Percentiles rank a stretch among this genome's conserved stretches.
These are phyloP conservation scores for Cairina moschata DNA, from an alignment of 2,113 vertebrate genomes.

Conservation along the genomic window DNA sequence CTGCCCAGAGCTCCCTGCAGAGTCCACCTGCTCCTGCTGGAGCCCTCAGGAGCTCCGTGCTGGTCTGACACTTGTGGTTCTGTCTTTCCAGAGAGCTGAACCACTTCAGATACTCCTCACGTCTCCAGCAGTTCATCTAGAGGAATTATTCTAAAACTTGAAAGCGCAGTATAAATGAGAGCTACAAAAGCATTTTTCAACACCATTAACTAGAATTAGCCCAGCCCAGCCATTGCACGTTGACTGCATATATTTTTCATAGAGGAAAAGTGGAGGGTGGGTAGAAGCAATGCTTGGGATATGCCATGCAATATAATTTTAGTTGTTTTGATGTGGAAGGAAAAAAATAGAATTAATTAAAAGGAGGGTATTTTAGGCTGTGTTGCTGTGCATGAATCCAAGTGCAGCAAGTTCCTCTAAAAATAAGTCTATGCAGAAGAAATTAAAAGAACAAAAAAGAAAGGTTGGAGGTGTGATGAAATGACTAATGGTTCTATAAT, in stretches of 20 bases:
- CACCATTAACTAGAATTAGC: not conserved
- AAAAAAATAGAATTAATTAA: slow-evolving; percentile 20
- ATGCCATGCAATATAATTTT: slow-evolving; percentile 22
- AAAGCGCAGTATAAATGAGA: not conserved
- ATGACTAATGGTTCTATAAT: slow-evolving; percentile 56
- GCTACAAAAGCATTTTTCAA: not conserved
- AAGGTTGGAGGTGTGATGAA: slow-evolving; percentile 65
- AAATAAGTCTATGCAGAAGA: slow-evolving; percentile 32
- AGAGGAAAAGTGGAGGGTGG: not conserved
- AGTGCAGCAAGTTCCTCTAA: slow-evolving; percentile 40
- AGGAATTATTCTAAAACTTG: not conserved
- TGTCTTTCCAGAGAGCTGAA: not conserved
- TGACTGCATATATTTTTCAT: not conserved
- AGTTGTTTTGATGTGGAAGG: slow-evolving; percentile 43
- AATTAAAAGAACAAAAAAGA: slow-evolving; percentile 60
- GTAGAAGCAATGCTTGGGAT: slow-evolving; percentile 7
- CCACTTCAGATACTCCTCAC: not conserved
- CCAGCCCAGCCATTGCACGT: not conserved
- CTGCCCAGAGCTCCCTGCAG: not conserved
- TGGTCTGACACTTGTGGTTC: not conserved
- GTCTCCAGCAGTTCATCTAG: not conserved
- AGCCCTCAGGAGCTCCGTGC: not conserved
- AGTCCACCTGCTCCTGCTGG: not conserved
- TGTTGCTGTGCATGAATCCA: not conserved
- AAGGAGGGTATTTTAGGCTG: slow-evolving; percentile 43